A percentile compares a stretch with the other conserved stretches of the same genome.
These are phyloP conservation scores for Leptobrachium ailaonicum DNA, from an alignment of 2,113 vertebrate genomes.

Conservation along the genomic window DNA sequence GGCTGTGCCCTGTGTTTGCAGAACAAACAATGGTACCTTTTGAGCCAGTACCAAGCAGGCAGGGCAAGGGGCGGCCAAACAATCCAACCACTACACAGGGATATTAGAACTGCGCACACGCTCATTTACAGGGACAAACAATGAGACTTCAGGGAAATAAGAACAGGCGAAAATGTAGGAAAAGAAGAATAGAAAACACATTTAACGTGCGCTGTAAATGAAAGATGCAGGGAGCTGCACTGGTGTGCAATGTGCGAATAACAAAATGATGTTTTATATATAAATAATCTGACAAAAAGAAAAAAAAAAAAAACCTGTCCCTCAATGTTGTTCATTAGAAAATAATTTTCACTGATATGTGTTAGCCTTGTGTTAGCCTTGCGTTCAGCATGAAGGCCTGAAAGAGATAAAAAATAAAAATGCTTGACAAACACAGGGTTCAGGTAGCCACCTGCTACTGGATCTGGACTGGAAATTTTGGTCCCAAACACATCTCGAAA, in stretches of 20 bases:
- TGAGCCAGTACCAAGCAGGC: slow-evolving; percentile 75
- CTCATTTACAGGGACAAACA: slow-evolving; percentile 63
- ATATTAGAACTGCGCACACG: slow-evolving; percentile 69
- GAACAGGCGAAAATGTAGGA: background rate
- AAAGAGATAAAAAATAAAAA: too few species aligned
- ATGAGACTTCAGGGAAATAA: slow-evolving; percentile 17
- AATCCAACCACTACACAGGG: slow-evolving; percentile 68
- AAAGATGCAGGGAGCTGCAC: background rate
- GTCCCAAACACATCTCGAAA: too few species aligned
- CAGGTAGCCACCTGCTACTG: too few species aligned
- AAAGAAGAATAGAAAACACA: too few species aligned
- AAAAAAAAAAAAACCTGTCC: background rate
- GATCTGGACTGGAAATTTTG: too few species aligned
- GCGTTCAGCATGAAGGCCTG: too few species aligned
- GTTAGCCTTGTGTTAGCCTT: too few species aligned
- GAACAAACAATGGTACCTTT: slow-evolving; percentile 95
- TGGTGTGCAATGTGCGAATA: too few species aligned
- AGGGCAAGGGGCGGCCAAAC: slow-evolving; percentile 77
- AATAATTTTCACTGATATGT: too few species aligned
- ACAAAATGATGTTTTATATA: background rate
- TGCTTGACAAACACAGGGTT: too few species aligned
- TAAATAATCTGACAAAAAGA: background rate
- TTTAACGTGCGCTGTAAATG: background rate
- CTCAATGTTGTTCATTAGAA: too few species aligned
- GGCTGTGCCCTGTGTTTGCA: slow-evolving; percentile 88